Base-by-base conservation (phyloP, 1,140 invertebrate species). In the Pemphigus obesinymphae region DNA sequence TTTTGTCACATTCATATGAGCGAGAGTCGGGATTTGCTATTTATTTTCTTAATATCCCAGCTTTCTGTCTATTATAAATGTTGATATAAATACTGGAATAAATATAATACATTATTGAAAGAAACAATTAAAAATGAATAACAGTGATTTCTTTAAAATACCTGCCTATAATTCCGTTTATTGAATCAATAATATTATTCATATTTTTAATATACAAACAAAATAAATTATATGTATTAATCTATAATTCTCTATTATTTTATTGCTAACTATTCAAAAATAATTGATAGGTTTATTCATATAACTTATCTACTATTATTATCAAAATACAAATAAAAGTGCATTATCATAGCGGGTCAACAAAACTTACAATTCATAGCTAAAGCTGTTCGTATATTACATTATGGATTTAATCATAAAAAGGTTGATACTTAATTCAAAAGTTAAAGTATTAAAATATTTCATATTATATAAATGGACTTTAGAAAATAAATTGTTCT, bases 381-480 rank as follows among this genome's bases (percentile, higher is more conserved):
- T 37, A 23, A 68, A 23, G 20, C 31, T 68, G 15, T 1, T 50
- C 1, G 15, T 50, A 20, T 50, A 70, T 70, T 45, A 70, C 15
- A 70, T 45, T 37, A 45, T 26, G 13, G 15, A 43, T 70, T 70
- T 45, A 45, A 70, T 29, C 37, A 17, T 26, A 70, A 70, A 23
- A 43, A 70, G 34, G n/a, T 70, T 45, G 37, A 45, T 70, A 70
- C n/a, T 70, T 70, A 70, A 26, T 43, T 45, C 26, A 70, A 70
- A 45, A 70, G 68, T 70, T 70, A 13, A 15, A 29, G 37, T 45
- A 26, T 70, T 70, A 4, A 70, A 70, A 26, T 70, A 45, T n/a
- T 70, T 40, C 20, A 37, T 40, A 66, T 40, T 50, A 37, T 40
- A 17, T 11, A 43, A 43, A n/a, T 17, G n/a, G 66, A 70, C 40